Base-by-base conservation (phyloP, 2,888 invertebrate species). In the Hirtodrosophila alboralis region DNA sequence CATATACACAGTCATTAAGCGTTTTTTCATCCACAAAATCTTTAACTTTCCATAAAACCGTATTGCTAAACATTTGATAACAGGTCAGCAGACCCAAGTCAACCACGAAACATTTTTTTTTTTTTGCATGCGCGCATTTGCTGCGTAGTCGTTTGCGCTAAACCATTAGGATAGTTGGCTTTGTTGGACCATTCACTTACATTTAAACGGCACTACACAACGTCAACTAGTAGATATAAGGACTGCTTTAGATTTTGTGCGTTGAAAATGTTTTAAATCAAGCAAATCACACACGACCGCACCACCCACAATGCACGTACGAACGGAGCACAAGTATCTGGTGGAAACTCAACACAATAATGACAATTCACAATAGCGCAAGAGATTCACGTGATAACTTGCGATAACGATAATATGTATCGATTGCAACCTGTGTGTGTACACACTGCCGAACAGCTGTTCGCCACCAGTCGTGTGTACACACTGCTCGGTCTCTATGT, bases 261-360 rank as follows among this genome's bases (percentile, higher is more conserved):
- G 68, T 61, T 51, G 47, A 74, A 76, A 77, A 66, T 68, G 65
- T 76, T 72, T 69, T 65, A 34, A 36, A 77, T 80, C 76, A 85
- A 86, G 79, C 75, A 73, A 23, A 8, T 8, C 6, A 23, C 4
- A 88, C 86, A 47, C 73, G 48, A 76, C 84, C 78, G 85, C 81
- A 70, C 75, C 77, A 74, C 84, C 85, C 79, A 84, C 72, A 71
- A 74, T 67, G 60, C 70, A 68, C 65, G 72, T 60, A 69, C 75
- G 57, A 70, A 70, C 63, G 63, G 57, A 67, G 65, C 64, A 76
- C 72, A 76, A 83, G 68, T 70, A 61, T 77, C 64, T 68, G 44
- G 58, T 60, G 62, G 60, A 84, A 86, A 86, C 72, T 85, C 79
- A 84, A 85, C 85, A 84, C 74, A 73, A 69, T 73, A 84, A 59